A percentile compares a stretch with the other conserved stretches of the same genome.
Evolutionary conservation across 1,140 invertebrate species (phyloP).

Genomic region (Formica exsecta): DNA sequence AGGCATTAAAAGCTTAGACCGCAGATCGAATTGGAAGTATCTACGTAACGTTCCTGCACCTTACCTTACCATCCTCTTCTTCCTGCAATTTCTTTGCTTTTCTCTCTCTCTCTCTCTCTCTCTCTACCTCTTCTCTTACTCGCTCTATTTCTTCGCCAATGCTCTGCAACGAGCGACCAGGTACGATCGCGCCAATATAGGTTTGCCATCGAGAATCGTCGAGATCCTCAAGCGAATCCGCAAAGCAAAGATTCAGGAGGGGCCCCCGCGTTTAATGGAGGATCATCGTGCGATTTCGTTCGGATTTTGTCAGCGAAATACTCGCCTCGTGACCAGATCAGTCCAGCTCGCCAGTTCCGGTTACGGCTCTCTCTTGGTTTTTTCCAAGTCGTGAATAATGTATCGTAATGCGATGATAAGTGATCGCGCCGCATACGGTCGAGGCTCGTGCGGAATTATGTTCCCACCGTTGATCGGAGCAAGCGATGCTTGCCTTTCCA

Average conservation of each 20-base stretch:
- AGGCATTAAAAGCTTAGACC: slow-evolving; percentile 80
- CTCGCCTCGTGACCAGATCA: neutral
- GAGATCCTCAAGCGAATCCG: slow-evolving; percentile 2
- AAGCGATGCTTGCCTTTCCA: neutral
- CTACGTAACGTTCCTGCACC: slow-evolving; percentile 59
- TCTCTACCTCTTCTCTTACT: neutral
- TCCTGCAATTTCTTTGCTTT: neutral
- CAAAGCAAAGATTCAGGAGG: slow-evolving; percentile 7
- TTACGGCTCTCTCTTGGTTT: neutral
- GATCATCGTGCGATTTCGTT: slow-evolving; percentile 44
- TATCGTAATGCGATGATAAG: neutral
- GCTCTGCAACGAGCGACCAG: slow-evolving; percentile 48
- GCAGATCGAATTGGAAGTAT: slow-evolving; percentile 76
- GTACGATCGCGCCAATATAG: slow-evolving; percentile 27
- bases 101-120: slow-evolving; percentile 1
- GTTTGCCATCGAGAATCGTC: slow-evolving; percentile 43
- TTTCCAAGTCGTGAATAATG: slow-evolving; percentile 31
- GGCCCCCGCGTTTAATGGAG: slow-evolving; percentile 17
- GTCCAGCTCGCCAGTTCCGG: slow-evolving; percentile 6
- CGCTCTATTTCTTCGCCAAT: slow-evolving; percentile 32
- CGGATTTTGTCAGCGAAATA: slow-evolving; percentile 19
- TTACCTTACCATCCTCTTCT: slow-evolving; percentile 37
- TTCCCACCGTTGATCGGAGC: too few species aligned
- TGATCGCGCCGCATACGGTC: neutral
- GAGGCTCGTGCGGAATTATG: neutral